Evolutionary conservation across 2,888 invertebrate species (phyloP), one percentile per base, ranked within the genome.

Genomic region (Melangyna quadrimaculata): DNA sequence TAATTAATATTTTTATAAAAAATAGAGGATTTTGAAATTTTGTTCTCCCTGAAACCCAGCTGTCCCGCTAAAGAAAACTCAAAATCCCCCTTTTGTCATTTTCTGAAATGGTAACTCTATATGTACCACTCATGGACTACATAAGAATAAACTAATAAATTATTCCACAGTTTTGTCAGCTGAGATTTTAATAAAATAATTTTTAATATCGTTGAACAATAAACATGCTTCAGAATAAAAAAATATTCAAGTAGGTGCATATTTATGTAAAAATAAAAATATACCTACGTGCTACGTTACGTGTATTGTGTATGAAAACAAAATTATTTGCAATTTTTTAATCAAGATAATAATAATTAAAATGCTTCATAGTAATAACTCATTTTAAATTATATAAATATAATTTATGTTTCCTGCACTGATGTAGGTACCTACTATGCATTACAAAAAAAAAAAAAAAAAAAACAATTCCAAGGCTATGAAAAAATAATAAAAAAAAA

Each of bases 361-460:
- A 79, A 84, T 84, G 75, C 79, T 67, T 71, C 35, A 67, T 59
- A n/a, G n/a, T n/a, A 70, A 67, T 67, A 77, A 61, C 65, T 75
- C 84, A 48, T 48, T 59, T 65, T 32, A 59, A 48, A 67, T n/a
- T n/a, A 22, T 61, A 55, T 14, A 57, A 27, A 43, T 12, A 24
- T 70, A 45, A 59, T 35, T 35, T 59, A 67, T 67, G 55, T 79
- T 84, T 79, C 77, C 81, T 72, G 51, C 63, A 59, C 27, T 24
- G 24, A 24, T 51, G 17, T n/a, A 7, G 7, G 17, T 5, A 40
- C 27, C 3, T 27, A n/a, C 27, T 27, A 32, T 9, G 1, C 8
- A 32, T 32, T 32, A 8, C n/a, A 53, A 14, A 43, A 10, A 24
- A 63, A 45, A n/a, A 2, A 43, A n/a, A 63, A 63, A 43, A 43